Conservation (phyloP, 2,888 invertebrate genomes). For the Sthenelais limicola region DNA sequence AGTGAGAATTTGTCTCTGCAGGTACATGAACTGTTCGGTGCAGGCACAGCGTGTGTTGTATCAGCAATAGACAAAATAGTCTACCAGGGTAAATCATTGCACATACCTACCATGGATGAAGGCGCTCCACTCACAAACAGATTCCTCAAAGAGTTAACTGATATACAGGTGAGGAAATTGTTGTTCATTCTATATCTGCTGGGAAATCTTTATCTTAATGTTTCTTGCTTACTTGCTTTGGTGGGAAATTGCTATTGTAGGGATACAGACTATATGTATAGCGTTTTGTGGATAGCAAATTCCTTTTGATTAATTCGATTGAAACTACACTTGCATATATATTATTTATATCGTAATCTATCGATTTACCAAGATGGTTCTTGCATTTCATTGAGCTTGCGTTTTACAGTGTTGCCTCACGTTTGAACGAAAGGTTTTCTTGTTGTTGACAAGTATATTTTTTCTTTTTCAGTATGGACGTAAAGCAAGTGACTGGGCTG, state of each 20-base stretch:
- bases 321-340: too few species aligned
- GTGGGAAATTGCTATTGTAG: too few species aligned
- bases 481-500: conserved; percentile 5
- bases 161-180: conserved; percentile 80
- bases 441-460: too few species aligned
- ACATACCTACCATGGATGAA: conserved; percentile 77
- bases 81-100: conserved; percentile 77
- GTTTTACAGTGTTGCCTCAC: too few species aligned
- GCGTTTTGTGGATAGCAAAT: too few species aligned
- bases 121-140: conserved; percentile 79
- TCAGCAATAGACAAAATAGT: conserved; percentile 91
- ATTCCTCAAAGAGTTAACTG: conserved; percentile 83
- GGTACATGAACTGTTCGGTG: conserved; percentile 96
- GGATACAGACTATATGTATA: too few species aligned
- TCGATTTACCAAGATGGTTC: not conserved
- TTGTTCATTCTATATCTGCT: not conserved
- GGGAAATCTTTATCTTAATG: not conserved
- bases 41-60: conserved; percentile 97
- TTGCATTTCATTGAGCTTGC: too few species aligned
- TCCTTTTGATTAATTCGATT: too few species aligned
- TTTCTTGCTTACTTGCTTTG: not conserved
- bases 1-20: conserved; percentile 73
- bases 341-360: too few species aligned
- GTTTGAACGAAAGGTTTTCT: too few species aligned
- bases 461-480: conserved; percentile 22